Evolutionary conservation across 1,140 invertebrate genomes (phyloP), one percentile per base, ranked within the genome.

Genomic region (Hirudo medicinalis): DNA sequence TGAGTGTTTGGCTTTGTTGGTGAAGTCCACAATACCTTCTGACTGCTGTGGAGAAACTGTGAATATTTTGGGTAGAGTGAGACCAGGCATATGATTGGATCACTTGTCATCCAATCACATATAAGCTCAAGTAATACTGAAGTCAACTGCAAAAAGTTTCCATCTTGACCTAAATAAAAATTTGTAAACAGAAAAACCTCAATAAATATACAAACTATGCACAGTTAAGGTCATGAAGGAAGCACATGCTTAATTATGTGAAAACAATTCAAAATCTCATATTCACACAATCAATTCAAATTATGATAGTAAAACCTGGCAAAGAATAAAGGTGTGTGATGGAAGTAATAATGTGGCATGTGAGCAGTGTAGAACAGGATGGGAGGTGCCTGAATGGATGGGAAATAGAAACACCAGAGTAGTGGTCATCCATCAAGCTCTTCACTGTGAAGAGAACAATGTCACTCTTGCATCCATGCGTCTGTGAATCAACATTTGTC

Each of bases 1-100:
- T 72, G 72, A 43, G 72, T 72, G 67, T 72, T 72, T 19, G 72
- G 72, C 54, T 72, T 72, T 8, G 72, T 69, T 6, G 72, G 72
- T 32, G 72, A 72, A 20, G 72, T 72, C 72, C 72, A 72, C n/a
- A 72, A 40, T 17, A 68, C 43, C 20, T 49, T 36, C 6, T 55
- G 67, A 67, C 55, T 67, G 43, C 43, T 32, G 22, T 70, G 72
- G 22, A 69, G 22, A 29, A 67, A 54, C 71, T 72, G 71, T 29
- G 71, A 63, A 49, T 49, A 49, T 49, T 49, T 49, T 40, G 43
- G 71, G 49, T 53, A 43, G n/a, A 72, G 63, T 32, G 72, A 72
- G 53, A 68, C 40, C 5, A 72, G 68, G 25, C 63, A 67, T 13
- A 72, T 43, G 22, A 27, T 32, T 19, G 67, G 67, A n/a, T 72